Conservation (phyloP, 2,888 invertebrate species). For the Stenichneumon culpator region DNA sequence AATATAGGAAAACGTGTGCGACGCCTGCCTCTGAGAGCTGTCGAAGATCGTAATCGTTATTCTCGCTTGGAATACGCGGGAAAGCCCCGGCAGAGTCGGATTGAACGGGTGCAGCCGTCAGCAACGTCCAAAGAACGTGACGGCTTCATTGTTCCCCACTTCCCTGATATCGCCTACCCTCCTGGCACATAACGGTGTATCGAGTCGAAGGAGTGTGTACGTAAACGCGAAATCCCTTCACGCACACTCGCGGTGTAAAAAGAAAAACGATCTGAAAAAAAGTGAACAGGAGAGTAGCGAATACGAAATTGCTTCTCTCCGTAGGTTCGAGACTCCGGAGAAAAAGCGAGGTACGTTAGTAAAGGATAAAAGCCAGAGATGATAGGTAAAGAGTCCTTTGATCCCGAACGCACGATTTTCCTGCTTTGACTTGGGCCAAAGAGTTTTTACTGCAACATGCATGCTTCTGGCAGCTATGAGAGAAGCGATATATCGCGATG, state of each 20-base stretch:
- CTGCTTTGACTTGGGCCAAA: conserved; percentile 14
- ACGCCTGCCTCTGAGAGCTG: conserved; percentile 19
- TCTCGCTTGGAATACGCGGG: not conserved
- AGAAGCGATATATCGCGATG: not conserved
- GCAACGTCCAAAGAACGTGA: conserved; percentile 25
- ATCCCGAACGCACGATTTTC: conserved; percentile 30
- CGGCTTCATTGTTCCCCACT: conserved; percentile 5
- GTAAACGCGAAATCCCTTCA: conserved; percentile 36
- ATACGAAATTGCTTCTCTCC: conserved; percentile 50
- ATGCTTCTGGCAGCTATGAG: not conserved
- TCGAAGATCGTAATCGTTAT: conserved; percentile 29
- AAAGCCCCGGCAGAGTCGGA: not conserved
- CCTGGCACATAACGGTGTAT: not conserved
- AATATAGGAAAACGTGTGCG: conserved; percentile 22
- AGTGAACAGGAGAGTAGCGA: conserved; percentile 21
- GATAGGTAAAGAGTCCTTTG: conserved; percentile 28
- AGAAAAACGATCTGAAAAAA: conserved; percentile 38
- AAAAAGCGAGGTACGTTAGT: conserved; percentile 1
- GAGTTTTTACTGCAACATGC: not conserved
- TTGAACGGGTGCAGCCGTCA: conserved; percentile 20
- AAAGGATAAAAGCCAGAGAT: not conserved
- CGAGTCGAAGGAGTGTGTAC: not conserved
- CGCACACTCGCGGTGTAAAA: conserved; percentile 22
- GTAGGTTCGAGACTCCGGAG: conserved; percentile 32
- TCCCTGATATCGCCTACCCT: conserved; percentile 11